Conservation (phyloP, 2,888 invertebrate species). For the Drosophila prolongata region DNA sequence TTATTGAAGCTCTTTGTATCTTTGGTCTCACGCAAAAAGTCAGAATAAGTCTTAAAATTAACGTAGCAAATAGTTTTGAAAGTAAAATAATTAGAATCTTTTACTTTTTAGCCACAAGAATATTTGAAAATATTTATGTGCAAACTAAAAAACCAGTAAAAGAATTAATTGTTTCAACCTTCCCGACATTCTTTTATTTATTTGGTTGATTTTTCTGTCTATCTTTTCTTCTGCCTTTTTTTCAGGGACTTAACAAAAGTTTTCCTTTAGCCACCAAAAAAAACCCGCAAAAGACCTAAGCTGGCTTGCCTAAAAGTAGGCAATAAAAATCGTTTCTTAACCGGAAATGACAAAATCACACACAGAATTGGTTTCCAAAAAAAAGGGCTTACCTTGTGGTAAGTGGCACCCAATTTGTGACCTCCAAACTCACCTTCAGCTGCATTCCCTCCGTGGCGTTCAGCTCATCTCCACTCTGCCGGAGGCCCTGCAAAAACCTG, state of each 20-base stretch:
- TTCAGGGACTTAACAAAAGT: background rate
- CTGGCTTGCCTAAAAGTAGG: slow-evolving; percentile 5
- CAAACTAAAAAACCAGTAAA: too few relatives aligned
- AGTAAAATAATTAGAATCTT: too few relatives aligned
- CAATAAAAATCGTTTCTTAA: slow-evolving; percentile 20
- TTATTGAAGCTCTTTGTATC: background rate
- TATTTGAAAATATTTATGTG: too few relatives aligned
- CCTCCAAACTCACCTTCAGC: slow-evolving; percentile 81
- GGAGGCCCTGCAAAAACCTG: slow-evolving; percentile 83
- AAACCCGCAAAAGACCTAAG: too few relatives aligned
- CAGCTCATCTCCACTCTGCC: slow-evolving; percentile 83
- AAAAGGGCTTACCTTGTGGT: slow-evolving; percentile 11
- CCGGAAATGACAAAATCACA: slow-evolving; percentile 33
- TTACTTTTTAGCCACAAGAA: too few relatives aligned
- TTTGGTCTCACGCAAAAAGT: too few relatives aligned
- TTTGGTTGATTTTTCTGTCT: background rate
- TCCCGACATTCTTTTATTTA: background rate
- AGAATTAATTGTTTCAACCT: background rate
- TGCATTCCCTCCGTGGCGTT: slow-evolving; percentile 84
- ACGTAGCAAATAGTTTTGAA: too few relatives aligned
- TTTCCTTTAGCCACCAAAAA: background rate
- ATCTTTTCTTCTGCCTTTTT: background rate
- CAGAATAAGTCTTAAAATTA: too few relatives aligned
- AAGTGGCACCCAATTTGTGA: slow-evolving; percentile 28
- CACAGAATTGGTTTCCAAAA: background rate